These are phyloP conservation scores for Adelosebastes latens DNA, from an alignment of 2,797 vertebrate species.

Conservation along the genomic window DNA sequence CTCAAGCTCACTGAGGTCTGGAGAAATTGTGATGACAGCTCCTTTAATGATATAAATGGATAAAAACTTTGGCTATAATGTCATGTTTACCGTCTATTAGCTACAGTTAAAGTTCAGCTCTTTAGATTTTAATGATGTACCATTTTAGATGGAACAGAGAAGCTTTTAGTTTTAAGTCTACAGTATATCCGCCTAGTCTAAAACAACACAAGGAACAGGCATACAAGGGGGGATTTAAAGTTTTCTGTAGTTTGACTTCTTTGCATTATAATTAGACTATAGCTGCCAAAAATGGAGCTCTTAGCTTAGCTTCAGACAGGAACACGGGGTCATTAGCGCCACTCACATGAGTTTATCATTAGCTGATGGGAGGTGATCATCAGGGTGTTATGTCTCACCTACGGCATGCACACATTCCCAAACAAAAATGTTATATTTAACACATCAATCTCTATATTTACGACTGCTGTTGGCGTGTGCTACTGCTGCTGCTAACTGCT, in stretches of 20 bases:
- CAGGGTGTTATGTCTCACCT: neutral
- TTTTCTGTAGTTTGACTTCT: neutral
- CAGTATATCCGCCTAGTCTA: neutral
- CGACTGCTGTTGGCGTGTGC: neutral
- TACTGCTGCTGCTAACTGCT: neutral
- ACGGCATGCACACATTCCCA: neutral
- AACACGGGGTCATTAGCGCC: conserved; percentile 6
- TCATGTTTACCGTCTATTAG: conserved; percentile 1
- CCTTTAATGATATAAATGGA: neutral
- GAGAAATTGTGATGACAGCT: neutral
- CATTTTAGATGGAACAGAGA: conserved; percentile 3
- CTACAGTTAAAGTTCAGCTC: conserved; percentile 12
- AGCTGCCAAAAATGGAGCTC: neutral
- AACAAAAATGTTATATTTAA: conserved; percentile 1
- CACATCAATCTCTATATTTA: neutral
- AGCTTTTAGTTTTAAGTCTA: neutral
- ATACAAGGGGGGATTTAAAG: neutral
- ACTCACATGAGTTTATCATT: conserved; percentile 8
- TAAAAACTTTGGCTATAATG: neutral
- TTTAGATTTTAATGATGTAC: conserved; percentile 16
- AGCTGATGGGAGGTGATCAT: neutral
- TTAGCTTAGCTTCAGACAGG: neutral
- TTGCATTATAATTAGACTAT: conserved; percentile 3
- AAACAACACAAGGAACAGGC: neutral
- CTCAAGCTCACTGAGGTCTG: conserved; percentile 3